A percentile compares a stretch with the other conserved stretches of the same genome.
These are phyloP conservation scores for Papilio demoleus DNA, from an alignment of 2,888 invertebrate species.

Conservation along the genomic window DNA sequence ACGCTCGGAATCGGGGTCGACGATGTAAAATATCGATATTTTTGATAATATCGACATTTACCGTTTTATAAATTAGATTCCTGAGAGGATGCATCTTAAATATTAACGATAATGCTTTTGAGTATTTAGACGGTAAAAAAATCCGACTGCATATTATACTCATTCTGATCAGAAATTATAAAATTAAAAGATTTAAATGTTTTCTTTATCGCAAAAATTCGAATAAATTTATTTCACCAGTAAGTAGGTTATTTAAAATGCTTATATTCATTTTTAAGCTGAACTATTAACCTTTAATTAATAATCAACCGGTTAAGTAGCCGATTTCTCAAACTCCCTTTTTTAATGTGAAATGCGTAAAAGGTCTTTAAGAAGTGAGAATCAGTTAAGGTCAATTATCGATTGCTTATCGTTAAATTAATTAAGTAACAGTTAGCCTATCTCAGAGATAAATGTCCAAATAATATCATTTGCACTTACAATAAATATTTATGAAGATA, in stretches of 20 bases:
- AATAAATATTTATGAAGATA: conserved; percentile 19
- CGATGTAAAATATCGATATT: conserved; percentile 61
- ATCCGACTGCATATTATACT: too few species aligned
- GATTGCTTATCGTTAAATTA: conserved; percentile 27
- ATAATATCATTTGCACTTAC: conserved; percentile 22
- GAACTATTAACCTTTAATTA: conserved; percentile 40
- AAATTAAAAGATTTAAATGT: background rate
- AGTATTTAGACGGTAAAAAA: too few species aligned
- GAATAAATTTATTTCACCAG: conserved; percentile 9
- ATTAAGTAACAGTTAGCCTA: conserved; percentile 29
- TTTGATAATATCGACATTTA: conserved; percentile 55
- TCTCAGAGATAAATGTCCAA: conserved; percentile 26
- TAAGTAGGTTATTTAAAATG: conserved; percentile 18
- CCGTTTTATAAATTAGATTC: conserved; percentile 38
- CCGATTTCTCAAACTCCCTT: conserved; percentile 37
- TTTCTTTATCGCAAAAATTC: background rate
- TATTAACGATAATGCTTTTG: too few species aligned
- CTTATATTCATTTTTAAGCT: conserved; percentile 24
- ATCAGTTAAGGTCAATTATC: conserved; percentile 35
- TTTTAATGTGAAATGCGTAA: conserved; percentile 20
- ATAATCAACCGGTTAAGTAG: conserved; percentile 32
- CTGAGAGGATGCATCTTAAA: too few species aligned
- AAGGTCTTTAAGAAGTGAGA: conserved; percentile 26
- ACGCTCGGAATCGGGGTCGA: conserved; percentile 71
- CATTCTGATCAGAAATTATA: conserved; percentile 6